A percentile compares a stretch with the other conserved stretches of the same genome.
phyloP scores from a whole-genome alignment of 2,888 invertebrate genomes.

The Masnerella sp. region DNA sequence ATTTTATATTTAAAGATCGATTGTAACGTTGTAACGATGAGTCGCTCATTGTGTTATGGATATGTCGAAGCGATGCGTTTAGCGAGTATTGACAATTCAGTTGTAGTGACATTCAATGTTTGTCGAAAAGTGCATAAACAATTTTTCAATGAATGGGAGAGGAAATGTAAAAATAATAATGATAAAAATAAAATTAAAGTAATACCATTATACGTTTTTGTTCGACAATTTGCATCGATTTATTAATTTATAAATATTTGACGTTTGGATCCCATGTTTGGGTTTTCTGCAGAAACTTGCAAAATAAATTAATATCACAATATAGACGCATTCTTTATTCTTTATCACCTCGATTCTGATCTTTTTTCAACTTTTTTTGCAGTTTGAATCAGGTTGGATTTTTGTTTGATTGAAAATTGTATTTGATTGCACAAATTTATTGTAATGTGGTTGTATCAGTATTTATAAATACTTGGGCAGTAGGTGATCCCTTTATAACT shows the following conservation, averaged over 20 bases:
- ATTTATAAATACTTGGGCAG: too few relatives aligned
- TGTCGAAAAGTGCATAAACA: slow-evolving; percentile 50
- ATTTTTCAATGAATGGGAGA: slow-evolving; percentile 55
- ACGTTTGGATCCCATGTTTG: slow-evolving; percentile 56
- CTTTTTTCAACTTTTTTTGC: too few relatives aligned
- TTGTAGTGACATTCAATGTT: slow-evolving; percentile 58
- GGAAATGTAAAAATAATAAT: slow-evolving; percentile 43
- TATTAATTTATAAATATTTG: slow-evolving; percentile 54
- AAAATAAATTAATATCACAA: slow-evolving; percentile 57
- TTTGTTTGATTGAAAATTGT: too few relatives aligned
- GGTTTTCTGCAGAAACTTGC: slow-evolving; percentile 53
- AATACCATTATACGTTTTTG: slow-evolving; percentile 51
- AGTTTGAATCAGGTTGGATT: too few relatives aligned
- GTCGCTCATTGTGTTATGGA: slow-evolving; percentile 53
- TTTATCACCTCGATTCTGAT: background rate
- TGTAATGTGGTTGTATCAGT: too few relatives aligned
- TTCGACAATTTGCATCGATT: slow-evolving; percentile 51
- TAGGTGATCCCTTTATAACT: too few relatives aligned
- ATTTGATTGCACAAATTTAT: too few relatives aligned
- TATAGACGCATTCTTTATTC: slow-evolving; percentile 9
- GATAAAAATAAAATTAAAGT: slow-evolving; percentile 48
- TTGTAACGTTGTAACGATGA: slow-evolving; percentile 54
- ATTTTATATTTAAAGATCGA: slow-evolving; percentile 60
- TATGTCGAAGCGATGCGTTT: slow-evolving; percentile 54
- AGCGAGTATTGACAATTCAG: slow-evolving; percentile 50